Evolutionary conservation across 1,140 invertebrate genomes (phyloP).

Genomic region (Eciton burchellii): DNA sequence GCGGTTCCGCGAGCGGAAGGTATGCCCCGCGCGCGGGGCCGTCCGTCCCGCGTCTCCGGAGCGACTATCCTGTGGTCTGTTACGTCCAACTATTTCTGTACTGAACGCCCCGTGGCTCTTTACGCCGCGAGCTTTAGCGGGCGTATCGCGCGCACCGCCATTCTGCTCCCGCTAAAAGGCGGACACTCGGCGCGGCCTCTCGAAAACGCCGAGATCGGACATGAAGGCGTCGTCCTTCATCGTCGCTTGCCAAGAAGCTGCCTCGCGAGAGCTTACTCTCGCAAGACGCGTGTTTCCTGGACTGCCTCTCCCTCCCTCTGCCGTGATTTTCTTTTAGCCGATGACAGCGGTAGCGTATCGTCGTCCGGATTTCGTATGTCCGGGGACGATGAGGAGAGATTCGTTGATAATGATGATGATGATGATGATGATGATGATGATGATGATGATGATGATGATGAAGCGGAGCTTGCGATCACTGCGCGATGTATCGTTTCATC

Average conservation of each 20-base stretch:
- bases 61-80: conserved; percentile 33
- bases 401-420: too few relatives aligned
- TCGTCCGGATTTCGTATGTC: too few relatives aligned
- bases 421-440: too few relatives aligned
- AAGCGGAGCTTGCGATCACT: background rate
- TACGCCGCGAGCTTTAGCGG: background rate
- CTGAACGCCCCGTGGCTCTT: conserved; percentile 23
- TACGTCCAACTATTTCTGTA: conserved; percentile 68
- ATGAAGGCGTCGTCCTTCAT: conserved; percentile 30
- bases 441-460: too few relatives aligned
- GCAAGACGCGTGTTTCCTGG: conserved; percentile 9
- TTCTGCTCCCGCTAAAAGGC: conserved; percentile 27
- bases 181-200: background rate
- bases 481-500: conserved; percentile 1
- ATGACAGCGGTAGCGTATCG: conserved; percentile 8
- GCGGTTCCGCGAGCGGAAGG: conserved; percentile 37
- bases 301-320: background rate
- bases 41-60: conserved; percentile 17
- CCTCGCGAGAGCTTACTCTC: background rate
- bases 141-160: conserved; percentile 15
- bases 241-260: conserved; percentile 3
- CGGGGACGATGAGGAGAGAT: too few relatives aligned
- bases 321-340: conserved; percentile 17
- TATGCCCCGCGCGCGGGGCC: conserved; percentile 14
- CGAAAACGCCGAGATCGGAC: conserved; percentile 36